Evolutionary conservation across 2,113 vertebrate species (phyloP).

Genomic region (Corapipo altera): DNA sequence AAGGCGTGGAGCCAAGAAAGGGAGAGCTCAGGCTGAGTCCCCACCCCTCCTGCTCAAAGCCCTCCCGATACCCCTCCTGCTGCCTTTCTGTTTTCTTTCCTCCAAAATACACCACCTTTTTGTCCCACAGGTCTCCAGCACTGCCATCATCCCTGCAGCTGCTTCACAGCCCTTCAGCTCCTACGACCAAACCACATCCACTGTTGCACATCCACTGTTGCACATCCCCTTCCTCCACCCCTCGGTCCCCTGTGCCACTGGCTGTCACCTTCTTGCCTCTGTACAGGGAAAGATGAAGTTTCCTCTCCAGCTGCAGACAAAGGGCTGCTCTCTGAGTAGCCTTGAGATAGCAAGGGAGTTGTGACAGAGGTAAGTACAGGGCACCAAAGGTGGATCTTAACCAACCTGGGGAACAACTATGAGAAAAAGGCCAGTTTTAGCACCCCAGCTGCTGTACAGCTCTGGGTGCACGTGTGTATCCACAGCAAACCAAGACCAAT

Average conservation of each 20-base stretch:
- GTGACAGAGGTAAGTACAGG: neutral
- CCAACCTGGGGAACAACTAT: rapidly evolving
- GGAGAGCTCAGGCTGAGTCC: neutral
- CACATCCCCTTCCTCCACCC: neutral
- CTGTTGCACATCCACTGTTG: rapidly evolving
- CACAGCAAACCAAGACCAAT: neutral
- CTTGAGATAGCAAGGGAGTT: rapidly evolving
- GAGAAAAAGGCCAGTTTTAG: neutral
- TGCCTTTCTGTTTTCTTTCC: neutral
- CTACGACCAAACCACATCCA: rapidly evolving
- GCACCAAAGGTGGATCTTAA: neutral
- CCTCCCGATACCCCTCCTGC: neutral
- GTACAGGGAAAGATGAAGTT: neutral
- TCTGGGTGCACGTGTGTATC: neutral
- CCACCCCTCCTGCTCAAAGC: neutral
- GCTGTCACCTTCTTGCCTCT: neutral
- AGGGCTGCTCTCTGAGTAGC: neutral
- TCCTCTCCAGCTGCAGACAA: neutral
- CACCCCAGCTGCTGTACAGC: neutral
- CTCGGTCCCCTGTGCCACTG: rapidly evolving
- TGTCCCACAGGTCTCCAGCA: neutral
- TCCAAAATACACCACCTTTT: neutral
- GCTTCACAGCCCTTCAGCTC: neutral
- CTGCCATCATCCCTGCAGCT: neutral
- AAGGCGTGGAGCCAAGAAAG: neutral